Percentiles rank a stretch among this genome's conserved stretches.
Evolutionary conservation across 2,888 invertebrate genomes (phyloP).

Genomic region (Perdita meconis): DNA sequence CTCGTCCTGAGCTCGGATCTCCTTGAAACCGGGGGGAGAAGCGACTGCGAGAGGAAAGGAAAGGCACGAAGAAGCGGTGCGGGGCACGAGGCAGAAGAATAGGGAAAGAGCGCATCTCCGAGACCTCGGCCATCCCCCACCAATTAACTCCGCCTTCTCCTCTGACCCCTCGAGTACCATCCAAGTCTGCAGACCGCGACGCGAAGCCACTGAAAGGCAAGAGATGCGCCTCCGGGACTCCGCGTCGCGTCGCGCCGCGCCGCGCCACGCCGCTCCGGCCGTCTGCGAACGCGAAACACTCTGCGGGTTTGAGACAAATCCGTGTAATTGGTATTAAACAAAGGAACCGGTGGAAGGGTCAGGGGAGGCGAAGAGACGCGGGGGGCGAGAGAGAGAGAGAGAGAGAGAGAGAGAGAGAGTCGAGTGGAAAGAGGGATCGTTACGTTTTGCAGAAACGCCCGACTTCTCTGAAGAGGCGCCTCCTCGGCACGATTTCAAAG

Average conservation of each 20-base stretch:
- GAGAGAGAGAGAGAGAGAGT: constrained; percentile 1
- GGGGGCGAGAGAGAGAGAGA: too few relatives aligned
- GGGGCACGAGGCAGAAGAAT: background rate
- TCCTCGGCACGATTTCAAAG: constrained; percentile 33
- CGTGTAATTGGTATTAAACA: constrained; percentile 66
- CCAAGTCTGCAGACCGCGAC: too few relatives aligned
- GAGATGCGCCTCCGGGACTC: constrained; percentile 24
- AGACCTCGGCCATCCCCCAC: constrained; percentile 44
- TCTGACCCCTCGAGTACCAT: background rate
- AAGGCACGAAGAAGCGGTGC: constrained; percentile 8
- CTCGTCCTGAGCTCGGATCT: constrained; percentile 21
- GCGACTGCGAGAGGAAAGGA: constrained; percentile 7
- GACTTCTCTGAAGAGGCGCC: constrained; percentile 25
- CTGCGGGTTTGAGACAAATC: constrained; percentile 60
- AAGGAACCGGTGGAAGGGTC: too few relatives aligned
- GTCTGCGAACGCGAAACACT: constrained; percentile 30
- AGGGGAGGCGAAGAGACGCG: constrained; percentile 31
- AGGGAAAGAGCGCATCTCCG: constrained; percentile 33
- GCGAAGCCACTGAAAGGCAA: background rate
- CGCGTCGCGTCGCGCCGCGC: too few relatives aligned
- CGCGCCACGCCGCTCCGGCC: too few relatives aligned
- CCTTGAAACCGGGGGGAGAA: constrained; percentile 32
- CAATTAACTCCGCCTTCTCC: constrained; percentile 58
- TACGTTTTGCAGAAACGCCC: constrained; percentile 53
- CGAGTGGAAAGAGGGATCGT: constrained; percentile 28